Base-by-base conservation (phyloP, 2,888 invertebrate species). In the Heliconius sara region DNA sequence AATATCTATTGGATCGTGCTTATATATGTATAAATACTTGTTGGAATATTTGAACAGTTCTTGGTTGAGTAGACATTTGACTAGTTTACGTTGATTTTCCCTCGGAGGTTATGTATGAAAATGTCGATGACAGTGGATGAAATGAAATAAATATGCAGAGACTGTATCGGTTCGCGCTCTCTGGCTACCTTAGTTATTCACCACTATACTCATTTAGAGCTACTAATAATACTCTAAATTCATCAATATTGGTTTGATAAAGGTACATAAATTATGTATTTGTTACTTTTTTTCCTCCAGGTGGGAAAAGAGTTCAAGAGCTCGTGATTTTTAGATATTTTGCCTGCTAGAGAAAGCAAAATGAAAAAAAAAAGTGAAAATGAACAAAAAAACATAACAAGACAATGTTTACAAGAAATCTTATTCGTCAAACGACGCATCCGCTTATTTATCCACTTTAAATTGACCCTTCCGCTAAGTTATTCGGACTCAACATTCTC, bases 381-480 rank as follows among this genome's bases (percentile, higher is more conserved):
- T 60, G 60, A 9, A 60, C n/a, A 60, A 60, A 60, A 60, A 22
- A 57, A 19, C 5, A 7, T 57, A 57, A 22, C 57, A 22, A 57
- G 57, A 57, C 57, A 57, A 57, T 57, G 57, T 57, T 57, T n/a
- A 57, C 52, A 72, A 57, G 57, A 73, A 73, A n/a, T 60, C 34
- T 30, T 34, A 57, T 73, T 73, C 30, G 30, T 30, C 72, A 60
- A 73, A 73, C 60, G 60, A 72, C 57, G 60, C 60, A 73, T 73
- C 39, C 60, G n/a, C n/a, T 57, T n/a, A 34, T n/a, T 60, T 73
- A 27, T 27, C 39, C 3, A 39, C 60, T 39, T 34, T 60, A 73
- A 73, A 73, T 60, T 34, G 60, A 73, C 73, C 73, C 73, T 73
- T 73, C 16, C 70, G 43, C 70, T 60, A 60, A 73, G 73, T 60